Evolutionary conservation across 1,140 invertebrate genomes (phyloP).

Genomic region (Diorhabda carinulata): DNA sequence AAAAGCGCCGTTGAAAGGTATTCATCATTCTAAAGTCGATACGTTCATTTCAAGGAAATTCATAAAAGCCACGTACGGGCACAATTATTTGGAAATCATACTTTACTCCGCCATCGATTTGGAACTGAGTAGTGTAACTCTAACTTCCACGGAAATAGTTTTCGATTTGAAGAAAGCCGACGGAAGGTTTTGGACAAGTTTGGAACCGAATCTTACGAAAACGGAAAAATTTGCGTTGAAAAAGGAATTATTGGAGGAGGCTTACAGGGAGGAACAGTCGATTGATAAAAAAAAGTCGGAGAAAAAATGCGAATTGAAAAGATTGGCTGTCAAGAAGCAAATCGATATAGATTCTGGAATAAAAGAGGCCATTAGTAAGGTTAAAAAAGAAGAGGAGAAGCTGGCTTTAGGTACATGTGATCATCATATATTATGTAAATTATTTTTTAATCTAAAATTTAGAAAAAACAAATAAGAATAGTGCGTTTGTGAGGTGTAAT

Average conservation of each 20-base stretch:
- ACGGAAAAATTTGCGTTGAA: slow-evolving; percentile 54
- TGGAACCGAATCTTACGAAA: slow-evolving; percentile 54
- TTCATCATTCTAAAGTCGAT: slow-evolving; percentile 55
- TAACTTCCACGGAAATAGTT: slow-evolving; percentile 54
- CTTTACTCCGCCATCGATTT: slow-evolving; percentile 55
- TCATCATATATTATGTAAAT: slow-evolving; percentile 8
- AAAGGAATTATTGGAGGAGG: slow-evolving; percentile 51
- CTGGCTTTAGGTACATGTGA: slow-evolving; percentile 55
- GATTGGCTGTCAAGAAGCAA: slow-evolving; percentile 57
- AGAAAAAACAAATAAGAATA: slow-evolving; percentile 23
- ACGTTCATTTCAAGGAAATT: slow-evolving; percentile 61
- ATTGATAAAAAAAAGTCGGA: slow-evolving; percentile 52
- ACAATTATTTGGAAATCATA: slow-evolving; percentile 65
- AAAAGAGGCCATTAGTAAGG: slow-evolving; percentile 55
- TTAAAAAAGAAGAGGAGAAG: slow-evolving; percentile 54
- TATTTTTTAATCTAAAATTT: slow-evolving; percentile 13
- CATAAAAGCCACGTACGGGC: slow-evolving; percentile 62
- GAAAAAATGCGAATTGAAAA: slow-evolving; percentile 50
- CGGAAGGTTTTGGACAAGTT: slow-evolving; percentile 53
- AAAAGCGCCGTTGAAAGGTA: slow-evolving; percentile 54
- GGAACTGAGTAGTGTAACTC: slow-evolving; percentile 55
- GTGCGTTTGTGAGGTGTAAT: no score
- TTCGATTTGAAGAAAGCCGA: slow-evolving; percentile 60
- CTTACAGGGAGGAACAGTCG: slow-evolving; percentile 50
- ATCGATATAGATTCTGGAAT: slow-evolving; percentile 56